Evolutionary conservation across 2,888 invertebrate genomes (phyloP).

Genomic region (Calameuta filiformis): DNA sequence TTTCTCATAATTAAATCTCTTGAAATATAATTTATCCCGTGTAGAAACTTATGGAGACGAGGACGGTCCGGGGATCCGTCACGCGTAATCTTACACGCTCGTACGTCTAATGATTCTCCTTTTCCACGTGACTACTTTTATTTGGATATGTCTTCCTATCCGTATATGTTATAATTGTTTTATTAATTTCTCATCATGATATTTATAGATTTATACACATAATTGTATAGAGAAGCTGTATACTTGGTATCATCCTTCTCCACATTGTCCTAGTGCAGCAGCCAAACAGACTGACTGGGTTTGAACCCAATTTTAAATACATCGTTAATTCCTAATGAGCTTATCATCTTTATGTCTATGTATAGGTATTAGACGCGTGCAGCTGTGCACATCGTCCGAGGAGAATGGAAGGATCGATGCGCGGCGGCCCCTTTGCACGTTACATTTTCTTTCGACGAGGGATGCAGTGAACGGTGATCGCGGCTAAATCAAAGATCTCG

Average conservation of each 20-base stretch:
- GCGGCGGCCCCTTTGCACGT: background rate
- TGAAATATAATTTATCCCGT: background rate
- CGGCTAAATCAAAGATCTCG: background rate
- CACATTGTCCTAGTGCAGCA: background rate
- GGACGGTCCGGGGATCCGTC: background rate
- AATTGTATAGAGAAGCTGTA: slow-evolving; percentile 18
- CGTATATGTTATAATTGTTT: slow-evolving; percentile 25
- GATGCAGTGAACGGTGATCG: background rate
- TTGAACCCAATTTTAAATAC: background rate
- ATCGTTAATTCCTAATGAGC: background rate
- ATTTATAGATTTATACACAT: slow-evolving; percentile 23
- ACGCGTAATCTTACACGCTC: background rate
- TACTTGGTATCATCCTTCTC: background rate
- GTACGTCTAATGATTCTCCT: background rate
- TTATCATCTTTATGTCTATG: background rate
- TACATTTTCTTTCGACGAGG: background rate
- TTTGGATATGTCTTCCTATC: slow-evolving; percentile 14
- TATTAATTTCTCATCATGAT: slow-evolving; percentile 17
- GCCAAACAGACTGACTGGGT: background rate
- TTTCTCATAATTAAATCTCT: slow-evolving; percentile 19
- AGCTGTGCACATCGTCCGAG: no score
- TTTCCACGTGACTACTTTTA: background rate
- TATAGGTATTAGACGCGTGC: background rate
- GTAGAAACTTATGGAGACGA: background rate
- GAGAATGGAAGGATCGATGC: background rate